Evolutionary conservation across 1,140 invertebrate species (phyloP).

Genomic region (Drosophila nebulosa): DNA sequence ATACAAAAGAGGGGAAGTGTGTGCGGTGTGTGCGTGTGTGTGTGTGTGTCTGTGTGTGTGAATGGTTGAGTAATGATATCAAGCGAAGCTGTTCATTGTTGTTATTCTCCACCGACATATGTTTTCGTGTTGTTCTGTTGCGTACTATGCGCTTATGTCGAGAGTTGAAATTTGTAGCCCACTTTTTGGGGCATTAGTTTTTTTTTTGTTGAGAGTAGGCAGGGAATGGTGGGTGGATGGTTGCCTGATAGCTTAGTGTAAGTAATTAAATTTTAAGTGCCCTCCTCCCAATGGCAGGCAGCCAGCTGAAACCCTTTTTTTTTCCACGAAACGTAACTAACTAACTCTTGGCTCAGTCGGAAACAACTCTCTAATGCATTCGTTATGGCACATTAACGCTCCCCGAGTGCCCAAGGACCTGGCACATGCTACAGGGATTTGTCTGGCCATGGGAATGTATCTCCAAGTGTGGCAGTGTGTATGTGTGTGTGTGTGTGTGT

Average conservation of each 20-base stretch:
- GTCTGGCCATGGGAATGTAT: neutral
- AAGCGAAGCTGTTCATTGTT: conserved; percentile 53
- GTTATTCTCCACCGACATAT: conserved; percentile 56
- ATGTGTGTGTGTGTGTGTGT: conserved; percentile 9
- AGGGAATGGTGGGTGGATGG: neutral
- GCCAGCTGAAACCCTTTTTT: neutral
- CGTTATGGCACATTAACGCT: conserved; percentile 76
- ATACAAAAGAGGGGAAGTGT: conserved; percentile 18
- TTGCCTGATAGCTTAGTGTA: neutral
- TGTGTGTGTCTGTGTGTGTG: conserved; percentile 8
- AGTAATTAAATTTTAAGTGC: conserved; percentile 76
- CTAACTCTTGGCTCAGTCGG: conserved; percentile 42
- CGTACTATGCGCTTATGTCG: no score
- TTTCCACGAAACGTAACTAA: conserved; percentile 11
- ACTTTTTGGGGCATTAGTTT: conserved; percentile 26
- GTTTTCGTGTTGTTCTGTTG: conserved; percentile 30
- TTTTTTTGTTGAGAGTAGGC: neutral
- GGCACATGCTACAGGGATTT: conserved; percentile 57
- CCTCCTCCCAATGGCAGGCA: conserved; percentile 27
- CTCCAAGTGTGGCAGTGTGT: conserved; percentile 2
- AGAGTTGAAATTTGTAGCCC: conserved; percentile 32
- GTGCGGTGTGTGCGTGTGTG: neutral
- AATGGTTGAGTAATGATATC: conserved; percentile 70
- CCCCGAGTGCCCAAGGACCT: conserved; percentile 59
- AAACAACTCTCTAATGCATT: conserved; percentile 68